A percentile compares a stretch with the other conserved stretches of the same genome.
Evolutionary conservation across 2,888 invertebrate genomes (phyloP).

Genomic region (Stegana nigrithorax): DNA sequence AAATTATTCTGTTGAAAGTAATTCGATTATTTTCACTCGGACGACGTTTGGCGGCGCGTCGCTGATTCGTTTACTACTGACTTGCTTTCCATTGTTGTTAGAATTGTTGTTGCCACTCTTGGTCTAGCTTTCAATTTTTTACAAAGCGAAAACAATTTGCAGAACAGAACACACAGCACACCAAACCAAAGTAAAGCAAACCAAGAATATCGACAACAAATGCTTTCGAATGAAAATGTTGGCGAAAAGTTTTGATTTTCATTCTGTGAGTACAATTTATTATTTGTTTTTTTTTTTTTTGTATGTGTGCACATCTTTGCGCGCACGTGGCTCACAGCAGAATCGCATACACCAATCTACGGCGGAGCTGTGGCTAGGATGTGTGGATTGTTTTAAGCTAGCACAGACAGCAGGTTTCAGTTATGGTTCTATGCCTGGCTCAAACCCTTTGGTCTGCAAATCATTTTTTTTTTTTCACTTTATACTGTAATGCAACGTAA

Average conservation of each 20-base stretch:
- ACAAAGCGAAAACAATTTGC: too few species aligned
- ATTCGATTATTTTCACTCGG: conserved; percentile 70
- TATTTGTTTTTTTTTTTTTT: conserved; percentile 30
- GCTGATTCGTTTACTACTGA: not conserved
- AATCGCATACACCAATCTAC: too few species aligned
- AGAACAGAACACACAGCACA: conserved; percentile 27
- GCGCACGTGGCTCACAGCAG: too few species aligned
- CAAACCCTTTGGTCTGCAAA: too few species aligned
- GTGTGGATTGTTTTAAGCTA: too few species aligned
- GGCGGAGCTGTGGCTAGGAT: too few species aligned
- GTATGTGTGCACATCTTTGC: too few species aligned
- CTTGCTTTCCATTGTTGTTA: not conserved
- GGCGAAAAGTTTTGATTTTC: conserved; percentile 44
- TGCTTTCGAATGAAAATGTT: conserved; percentile 47
- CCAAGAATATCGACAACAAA: conserved; percentile 34
- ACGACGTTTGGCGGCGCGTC: conserved; percentile 38
- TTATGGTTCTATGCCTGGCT: too few species aligned
- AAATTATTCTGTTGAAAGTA: conserved; percentile 70
- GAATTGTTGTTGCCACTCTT: too few species aligned
- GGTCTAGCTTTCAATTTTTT: too few species aligned
- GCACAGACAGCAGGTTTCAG: not conserved
- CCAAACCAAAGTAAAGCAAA: conserved; percentile 16
- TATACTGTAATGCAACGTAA: too few species aligned
- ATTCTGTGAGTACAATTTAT: conserved; percentile 23
- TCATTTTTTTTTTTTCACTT: too few species aligned